Evolutionary conservation across 2,888 invertebrate genomes (phyloP).

Genomic region (Nineta flava): DNA sequence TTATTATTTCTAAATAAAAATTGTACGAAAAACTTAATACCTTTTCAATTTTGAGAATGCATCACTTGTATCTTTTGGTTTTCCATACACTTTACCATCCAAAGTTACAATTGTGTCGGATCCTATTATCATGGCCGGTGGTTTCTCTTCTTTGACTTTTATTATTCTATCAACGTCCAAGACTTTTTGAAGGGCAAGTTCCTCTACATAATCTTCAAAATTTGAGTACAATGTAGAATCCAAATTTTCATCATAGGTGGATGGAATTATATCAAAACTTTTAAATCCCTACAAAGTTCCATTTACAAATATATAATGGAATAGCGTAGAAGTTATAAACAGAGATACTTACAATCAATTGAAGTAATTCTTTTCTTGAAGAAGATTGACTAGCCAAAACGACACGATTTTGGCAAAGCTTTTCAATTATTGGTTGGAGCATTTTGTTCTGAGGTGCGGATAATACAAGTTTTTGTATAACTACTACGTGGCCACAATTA

Average conservation of each 20-base stretch:
- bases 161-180: slow-evolving; percentile 56
- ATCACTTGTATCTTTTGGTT: slow-evolving; percentile 60
- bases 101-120: slow-evolving; percentile 86
- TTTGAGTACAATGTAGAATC: slow-evolving; percentile 46
- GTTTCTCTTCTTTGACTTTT: slow-evolving; percentile 26
- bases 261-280: slow-evolving; percentile 60
- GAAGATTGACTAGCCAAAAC: slow-evolving; percentile 83
- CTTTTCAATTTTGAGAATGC: no score
- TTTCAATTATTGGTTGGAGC: slow-evolving; percentile 53
- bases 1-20: no score
- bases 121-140: slow-evolving; percentile 71
- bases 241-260: slow-evolving; percentile 78
- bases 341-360: slow-evolving; percentile 65
- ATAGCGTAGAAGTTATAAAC: not conserved
- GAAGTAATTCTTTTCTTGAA: slow-evolving; percentile 63
- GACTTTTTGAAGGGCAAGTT: slow-evolving; percentile 74
- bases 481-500: no score
- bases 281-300: slow-evolving; percentile 51
- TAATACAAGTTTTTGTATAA: no score
- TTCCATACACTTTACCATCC: slow-evolving; percentile 69
- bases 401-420: slow-evolving; percentile 46
- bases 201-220: slow-evolving; percentile 64
- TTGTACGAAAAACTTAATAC: no score
- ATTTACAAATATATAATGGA: slow-evolving; percentile 5
- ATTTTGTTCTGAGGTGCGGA: slow-evolving; percentile 31